Evolutionary conservation across 2,888 invertebrate genomes (phyloP).

Genomic region (Dryocosmus kuriphilus): DNA sequence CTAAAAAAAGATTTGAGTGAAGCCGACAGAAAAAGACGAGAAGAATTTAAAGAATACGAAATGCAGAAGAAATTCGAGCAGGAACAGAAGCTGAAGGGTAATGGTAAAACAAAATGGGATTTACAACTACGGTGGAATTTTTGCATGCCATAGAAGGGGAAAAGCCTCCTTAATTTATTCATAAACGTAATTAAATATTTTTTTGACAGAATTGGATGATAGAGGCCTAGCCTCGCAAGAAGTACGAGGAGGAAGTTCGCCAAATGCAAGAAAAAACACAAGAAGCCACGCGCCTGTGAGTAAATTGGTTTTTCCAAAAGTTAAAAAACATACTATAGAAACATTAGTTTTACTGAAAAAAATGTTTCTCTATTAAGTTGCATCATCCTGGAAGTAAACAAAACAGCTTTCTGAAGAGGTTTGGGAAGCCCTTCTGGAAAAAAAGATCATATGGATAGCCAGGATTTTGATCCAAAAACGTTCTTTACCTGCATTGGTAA

Average conservation of each 20-base stretch:
- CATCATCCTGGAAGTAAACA: constrained; percentile 96
- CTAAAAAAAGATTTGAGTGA: constrained; percentile 85
- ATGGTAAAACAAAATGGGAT: constrained; percentile 54
- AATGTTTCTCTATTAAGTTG: constrained; percentile 78
- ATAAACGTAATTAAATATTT: constrained; percentile 8
- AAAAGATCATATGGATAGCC: constrained; percentile 94
- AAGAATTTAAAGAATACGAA: constrained; percentile 97
- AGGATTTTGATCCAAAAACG: constrained; percentile 95
- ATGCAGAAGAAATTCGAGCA: constrained; percentile 96
- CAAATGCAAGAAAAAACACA: constrained; percentile 88
- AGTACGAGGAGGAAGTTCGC: constrained; percentile 85
- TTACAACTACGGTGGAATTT: background rate
- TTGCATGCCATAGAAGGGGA: no score
- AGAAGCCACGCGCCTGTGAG: constrained; percentile 89
- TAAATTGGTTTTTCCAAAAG: constrained; percentile 38
- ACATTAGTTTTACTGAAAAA: constrained; percentile 17
- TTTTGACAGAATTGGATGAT: constrained; percentile 82
- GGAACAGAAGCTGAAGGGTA: constrained; percentile 86
- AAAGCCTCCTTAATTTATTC: constrained; percentile 10
- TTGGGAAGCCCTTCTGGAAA: no score
- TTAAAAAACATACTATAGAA: no score
- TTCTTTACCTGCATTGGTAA: constrained; percentile 98
- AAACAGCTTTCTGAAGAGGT: constrained; percentile 98
- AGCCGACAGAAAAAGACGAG: constrained; percentile 88
- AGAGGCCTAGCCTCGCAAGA: constrained; percentile 85